phyloP scores from a whole-genome alignment of 2,888 invertebrate genomes.

The Leptodirus hochenwartii region DNA sequence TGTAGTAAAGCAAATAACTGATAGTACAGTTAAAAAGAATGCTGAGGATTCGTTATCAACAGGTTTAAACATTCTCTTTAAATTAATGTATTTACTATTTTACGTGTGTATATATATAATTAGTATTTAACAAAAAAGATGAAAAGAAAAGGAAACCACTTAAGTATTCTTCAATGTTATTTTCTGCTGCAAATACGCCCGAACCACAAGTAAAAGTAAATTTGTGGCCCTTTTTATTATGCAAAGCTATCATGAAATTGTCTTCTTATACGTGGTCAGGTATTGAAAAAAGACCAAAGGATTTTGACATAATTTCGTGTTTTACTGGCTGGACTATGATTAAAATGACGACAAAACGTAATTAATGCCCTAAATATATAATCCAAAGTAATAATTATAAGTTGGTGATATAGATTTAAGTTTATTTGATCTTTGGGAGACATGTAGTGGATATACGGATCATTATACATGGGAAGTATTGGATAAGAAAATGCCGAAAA shows the following conservation, averaged over 20 bases:
- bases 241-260: constrained; percentile 29
- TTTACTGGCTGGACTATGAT: constrained; percentile 28
- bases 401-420: constrained; percentile 1
- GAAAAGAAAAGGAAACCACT: too few relatives aligned
- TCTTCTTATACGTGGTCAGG: constrained; percentile 24
- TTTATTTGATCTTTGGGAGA: constrained; percentile 18
- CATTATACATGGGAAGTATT: constrained; percentile 18
- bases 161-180: too few relatives aligned
- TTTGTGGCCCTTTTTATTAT: constrained; percentile 30
- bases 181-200: too few relatives aligned
- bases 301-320: constrained; percentile 27
- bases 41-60: too few relatives aligned
- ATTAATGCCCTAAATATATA: background rate
- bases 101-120: too few relatives aligned
- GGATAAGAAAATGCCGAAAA: constrained; percentile 7
- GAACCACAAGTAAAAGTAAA: constrained; percentile 16
- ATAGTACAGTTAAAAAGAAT: too few relatives aligned
- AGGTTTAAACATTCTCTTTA: too few relatives aligned
- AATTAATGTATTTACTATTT: too few relatives aligned
- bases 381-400: constrained; percentile 5
- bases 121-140: too few relatives aligned
- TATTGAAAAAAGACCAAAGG: constrained; percentile 20
- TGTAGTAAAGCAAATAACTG: too few relatives aligned
- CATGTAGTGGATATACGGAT: constrained; percentile 17
- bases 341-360: constrained; percentile 16